Conservation (phyloP, 1,140 invertebrate genomes). For the Paraescarpia echinospica region DNA sequence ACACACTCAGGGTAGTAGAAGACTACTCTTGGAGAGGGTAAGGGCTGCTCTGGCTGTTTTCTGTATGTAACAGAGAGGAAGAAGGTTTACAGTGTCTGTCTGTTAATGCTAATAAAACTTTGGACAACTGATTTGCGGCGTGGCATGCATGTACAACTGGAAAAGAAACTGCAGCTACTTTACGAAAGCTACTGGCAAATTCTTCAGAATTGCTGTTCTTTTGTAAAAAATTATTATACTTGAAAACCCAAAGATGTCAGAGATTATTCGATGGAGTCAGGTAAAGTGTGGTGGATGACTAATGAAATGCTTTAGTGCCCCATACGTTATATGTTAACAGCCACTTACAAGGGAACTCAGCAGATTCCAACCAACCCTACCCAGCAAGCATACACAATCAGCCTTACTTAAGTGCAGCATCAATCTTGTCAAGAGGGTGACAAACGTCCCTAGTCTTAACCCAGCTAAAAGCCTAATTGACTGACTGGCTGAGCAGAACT, state of each 20-base stretch:
- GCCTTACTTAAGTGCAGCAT: neutral
- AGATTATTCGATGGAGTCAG: no score
- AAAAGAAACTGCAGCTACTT: neutral
- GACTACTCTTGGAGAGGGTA: neutral
- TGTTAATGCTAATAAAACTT: neutral
- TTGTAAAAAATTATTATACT: neutral
- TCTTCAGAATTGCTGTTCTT: neutral
- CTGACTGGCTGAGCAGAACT: neutral
- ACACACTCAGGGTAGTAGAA: neutral
- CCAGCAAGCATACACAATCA: neutral
- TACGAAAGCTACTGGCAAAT: neutral
- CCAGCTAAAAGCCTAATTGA: neutral
- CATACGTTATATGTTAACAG: neutral
- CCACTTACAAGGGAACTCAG: no score
- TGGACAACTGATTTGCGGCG: neutral
- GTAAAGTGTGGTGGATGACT: neutral
- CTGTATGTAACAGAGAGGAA: neutral
- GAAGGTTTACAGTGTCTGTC: neutral
- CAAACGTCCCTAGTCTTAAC: neutral
- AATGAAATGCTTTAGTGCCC: neutral
- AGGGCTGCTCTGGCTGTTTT: neutral
- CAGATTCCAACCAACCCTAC: neutral
- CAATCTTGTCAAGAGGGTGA: neutral
- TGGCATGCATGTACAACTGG: neutral
- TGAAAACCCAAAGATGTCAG: no score